These are phyloP conservation scores for Pipistrellus pygmaeus DNA, from an alignment of 2,797 vertebrate genomes.

Conservation along the genomic window DNA sequence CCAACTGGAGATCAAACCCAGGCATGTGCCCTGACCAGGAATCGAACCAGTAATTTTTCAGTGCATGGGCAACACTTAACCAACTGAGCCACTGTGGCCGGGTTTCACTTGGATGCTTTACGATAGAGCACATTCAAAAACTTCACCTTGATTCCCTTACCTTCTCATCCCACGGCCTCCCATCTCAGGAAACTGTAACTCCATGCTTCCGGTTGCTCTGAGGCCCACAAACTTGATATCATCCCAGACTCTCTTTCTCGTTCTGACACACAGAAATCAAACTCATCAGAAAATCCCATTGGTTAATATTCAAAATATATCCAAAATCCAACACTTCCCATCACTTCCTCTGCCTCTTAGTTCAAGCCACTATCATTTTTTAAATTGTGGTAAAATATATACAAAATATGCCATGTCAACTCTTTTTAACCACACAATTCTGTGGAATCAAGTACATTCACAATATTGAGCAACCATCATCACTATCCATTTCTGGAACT, in stretches of 20 bases:
- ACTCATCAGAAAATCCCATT: slow-evolving; percentile 8
- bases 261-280: slow-evolving; percentile 21
- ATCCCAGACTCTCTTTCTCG: background rate
- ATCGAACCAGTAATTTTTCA: background rate
- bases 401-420: background rate
- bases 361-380: background rate
- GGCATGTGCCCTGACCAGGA: background rate
- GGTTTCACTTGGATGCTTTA: background rate
- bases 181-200: background rate
- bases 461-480: background rate
- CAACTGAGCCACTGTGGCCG: no score
- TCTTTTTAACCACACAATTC: background rate
- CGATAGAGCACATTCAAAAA: background rate
- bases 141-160: background rate
- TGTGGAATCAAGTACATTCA: background rate
- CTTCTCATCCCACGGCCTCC: background rate
- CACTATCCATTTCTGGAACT: background rate
- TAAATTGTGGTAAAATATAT: background rate
- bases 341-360: background rate
- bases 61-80: background rate
- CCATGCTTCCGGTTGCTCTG: background rate
- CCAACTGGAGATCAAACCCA: background rate
- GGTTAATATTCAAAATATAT: slow-evolving; percentile 12
- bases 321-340: background rate
- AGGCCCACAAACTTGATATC: background rate